Evolutionary conservation across 2,888 invertebrate species (phyloP).

Genomic region (Lasioglossum oenotherae): DNA sequence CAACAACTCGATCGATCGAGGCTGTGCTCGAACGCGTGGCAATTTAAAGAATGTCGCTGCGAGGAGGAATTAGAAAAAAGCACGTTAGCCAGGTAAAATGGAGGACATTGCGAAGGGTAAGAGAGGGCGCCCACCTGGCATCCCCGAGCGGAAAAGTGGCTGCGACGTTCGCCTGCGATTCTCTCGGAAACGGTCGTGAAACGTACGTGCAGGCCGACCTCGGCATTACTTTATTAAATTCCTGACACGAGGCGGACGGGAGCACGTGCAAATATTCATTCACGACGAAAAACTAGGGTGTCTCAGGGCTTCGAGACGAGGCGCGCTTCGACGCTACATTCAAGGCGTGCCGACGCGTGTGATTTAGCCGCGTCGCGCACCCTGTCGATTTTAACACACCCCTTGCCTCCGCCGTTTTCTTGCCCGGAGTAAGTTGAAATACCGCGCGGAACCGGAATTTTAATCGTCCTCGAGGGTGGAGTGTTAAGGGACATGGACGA

Average conservation of each 20-base stretch:
- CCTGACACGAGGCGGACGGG: slow-evolving; percentile 77
- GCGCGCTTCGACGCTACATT: slow-evolving; percentile 61
- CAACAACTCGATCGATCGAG: too few species aligned
- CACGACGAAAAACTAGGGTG: slow-evolving; percentile 55
- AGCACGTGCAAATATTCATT: slow-evolving; percentile 83
- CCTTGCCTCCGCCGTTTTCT: not conserved
- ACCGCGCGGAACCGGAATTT: not conserved
- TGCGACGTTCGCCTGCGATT: slow-evolving; percentile 30
- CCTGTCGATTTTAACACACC: slow-evolving; percentile 8
- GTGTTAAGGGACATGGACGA: too few species aligned
- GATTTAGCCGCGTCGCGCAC: slow-evolving; percentile 39
- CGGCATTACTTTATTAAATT: slow-evolving; percentile 83
- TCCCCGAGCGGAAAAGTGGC: slow-evolving; percentile 32
- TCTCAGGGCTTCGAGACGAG: slow-evolving; percentile 19
- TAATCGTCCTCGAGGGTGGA: not conserved
- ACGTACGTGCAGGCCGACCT: slow-evolving; percentile 55
- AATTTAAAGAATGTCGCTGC: not conserved
- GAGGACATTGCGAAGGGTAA: slow-evolving; percentile 36
- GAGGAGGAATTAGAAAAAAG: slow-evolving; percentile 55
- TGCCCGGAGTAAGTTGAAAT: not conserved
- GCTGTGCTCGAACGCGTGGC: too few species aligned
- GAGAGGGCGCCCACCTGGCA: slow-evolving; percentile 48
- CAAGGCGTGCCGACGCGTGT: slow-evolving; percentile 56
- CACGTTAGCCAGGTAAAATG: slow-evolving; percentile 43
- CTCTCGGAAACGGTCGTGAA: slow-evolving; percentile 50